A percentile compares a stretch with the other conserved stretches of the same genome.
Conservation (phyloP, 2,797 vertebrate genomes). For the Poecilia velifera region DNA sequence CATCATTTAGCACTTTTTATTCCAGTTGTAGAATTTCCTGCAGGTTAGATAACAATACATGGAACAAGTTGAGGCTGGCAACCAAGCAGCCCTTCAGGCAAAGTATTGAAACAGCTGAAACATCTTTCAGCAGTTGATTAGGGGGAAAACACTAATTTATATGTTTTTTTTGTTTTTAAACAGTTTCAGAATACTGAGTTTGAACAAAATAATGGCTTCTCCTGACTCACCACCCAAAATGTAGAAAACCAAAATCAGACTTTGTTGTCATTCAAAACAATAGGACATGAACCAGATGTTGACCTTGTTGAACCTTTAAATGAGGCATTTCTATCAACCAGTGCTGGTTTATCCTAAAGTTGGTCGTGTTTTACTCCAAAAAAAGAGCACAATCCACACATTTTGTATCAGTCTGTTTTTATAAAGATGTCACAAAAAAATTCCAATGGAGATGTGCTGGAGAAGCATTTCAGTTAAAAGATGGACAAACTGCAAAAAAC, state of each 20-base stretch:
- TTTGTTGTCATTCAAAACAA: neutral
- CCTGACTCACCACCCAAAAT: neutral
- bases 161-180: neutral
- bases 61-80: neutral
- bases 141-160: neutral
- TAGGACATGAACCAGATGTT: neutral
- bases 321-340: neutral
- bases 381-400: neutral
- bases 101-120: slow-evolving; percentile 6
- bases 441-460: neutral
- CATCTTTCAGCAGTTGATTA: neutral
- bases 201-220: neutral
- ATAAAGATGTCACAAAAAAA: neutral
- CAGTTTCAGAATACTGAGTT: neutral
- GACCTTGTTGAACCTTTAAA: neutral
- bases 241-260: neutral
- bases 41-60: neutral
- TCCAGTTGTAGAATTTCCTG: slow-evolving; percentile 1
- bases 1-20: neutral
- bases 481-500: neutral
- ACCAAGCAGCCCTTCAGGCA: neutral
- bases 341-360: neutral
- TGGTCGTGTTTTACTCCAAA: neutral
- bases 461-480: neutral
- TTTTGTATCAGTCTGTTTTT: neutral